Conservation (phyloP, 2,113 vertebrate genomes). For the Prinia subflava region DNA sequence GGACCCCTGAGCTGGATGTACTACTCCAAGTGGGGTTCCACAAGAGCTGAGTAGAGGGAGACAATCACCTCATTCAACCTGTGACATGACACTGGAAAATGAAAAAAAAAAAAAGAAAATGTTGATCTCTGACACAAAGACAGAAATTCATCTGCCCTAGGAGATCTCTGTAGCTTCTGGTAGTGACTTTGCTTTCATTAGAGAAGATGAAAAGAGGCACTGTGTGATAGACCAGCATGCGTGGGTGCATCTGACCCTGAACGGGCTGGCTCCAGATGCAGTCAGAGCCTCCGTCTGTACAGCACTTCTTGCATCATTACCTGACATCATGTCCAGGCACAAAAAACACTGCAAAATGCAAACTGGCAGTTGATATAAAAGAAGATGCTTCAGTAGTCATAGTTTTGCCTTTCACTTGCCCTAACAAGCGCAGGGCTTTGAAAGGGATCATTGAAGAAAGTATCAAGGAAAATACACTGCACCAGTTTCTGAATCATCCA, state of each 20-base stretch:
- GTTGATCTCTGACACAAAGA: conserved; percentile 74
- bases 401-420: not conserved
- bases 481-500: not conserved
- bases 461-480: not conserved
- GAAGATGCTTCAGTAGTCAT: not conserved
- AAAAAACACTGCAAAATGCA: not conserved
- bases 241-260: conserved; percentile 32
- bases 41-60: not conserved
- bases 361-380: not conserved
- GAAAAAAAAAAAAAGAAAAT: conserved; percentile 13
- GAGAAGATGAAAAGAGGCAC: conserved; percentile 54
- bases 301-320: conserved; percentile 49
- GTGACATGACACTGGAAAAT: not conserved
- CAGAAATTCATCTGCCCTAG: conserved; percentile 70
- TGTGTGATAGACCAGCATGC: conserved; percentile 20
- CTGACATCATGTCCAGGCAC: not conserved
- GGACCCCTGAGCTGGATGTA: not conserved
- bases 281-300: conserved; percentile 53
- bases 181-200: conserved; percentile 37
- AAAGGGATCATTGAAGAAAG: not conserved
- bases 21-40: not conserved
- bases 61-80: not conserved
- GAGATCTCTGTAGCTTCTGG: conserved; percentile 67
- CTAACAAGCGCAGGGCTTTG: not conserved
- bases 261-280: conserved; percentile 28